phyloP scores from a whole-genome alignment of 2,797 vertebrate genomes.

The Hypotaenidia okinawae region DNA sequence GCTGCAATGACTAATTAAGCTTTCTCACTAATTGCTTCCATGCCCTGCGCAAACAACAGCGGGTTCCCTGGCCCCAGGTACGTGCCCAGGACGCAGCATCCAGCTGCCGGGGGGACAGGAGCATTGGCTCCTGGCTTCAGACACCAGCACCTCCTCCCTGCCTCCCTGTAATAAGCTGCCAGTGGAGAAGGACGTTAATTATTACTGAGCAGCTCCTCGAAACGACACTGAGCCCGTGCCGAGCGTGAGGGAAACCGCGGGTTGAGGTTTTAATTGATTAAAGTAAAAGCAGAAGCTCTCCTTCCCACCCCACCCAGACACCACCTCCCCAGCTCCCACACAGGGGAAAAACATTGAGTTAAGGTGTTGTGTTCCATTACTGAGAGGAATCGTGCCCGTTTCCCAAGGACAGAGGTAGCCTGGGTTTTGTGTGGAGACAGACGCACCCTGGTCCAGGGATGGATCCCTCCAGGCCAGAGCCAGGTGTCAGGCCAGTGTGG shows the following conservation, averaged over 20 bases:
- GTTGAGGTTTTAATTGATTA: not conserved
- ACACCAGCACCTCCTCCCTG: not conserved
- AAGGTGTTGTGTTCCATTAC: not conserved
- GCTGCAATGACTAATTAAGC: not conserved
- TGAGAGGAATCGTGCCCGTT: not conserved
- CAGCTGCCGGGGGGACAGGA: not conserved
- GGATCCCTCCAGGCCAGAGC: not conserved
- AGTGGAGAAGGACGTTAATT: not conserved
- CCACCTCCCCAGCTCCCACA: not conserved
- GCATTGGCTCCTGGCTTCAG: not conserved
- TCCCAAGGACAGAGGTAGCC: constrained; percentile 61
- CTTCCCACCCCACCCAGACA: not conserved
- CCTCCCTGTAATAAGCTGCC: not conserved
- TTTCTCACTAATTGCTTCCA: not conserved
- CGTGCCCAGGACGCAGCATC: not conserved
- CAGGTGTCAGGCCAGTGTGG: not conserved
- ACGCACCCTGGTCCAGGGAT: not conserved
- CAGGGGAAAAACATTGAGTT: not conserved
- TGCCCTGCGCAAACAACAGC: accelerated
- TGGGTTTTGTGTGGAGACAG: constrained; percentile 18
- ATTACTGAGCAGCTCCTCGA: not conserved
- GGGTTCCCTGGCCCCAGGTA: not conserved
- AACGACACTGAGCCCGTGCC: accelerated
- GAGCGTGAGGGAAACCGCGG: not conserved
- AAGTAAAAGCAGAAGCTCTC: constrained; percentile 21